Conservation (phyloP, 2,113 vertebrate species). For the Rissa tridactyla region DNA sequence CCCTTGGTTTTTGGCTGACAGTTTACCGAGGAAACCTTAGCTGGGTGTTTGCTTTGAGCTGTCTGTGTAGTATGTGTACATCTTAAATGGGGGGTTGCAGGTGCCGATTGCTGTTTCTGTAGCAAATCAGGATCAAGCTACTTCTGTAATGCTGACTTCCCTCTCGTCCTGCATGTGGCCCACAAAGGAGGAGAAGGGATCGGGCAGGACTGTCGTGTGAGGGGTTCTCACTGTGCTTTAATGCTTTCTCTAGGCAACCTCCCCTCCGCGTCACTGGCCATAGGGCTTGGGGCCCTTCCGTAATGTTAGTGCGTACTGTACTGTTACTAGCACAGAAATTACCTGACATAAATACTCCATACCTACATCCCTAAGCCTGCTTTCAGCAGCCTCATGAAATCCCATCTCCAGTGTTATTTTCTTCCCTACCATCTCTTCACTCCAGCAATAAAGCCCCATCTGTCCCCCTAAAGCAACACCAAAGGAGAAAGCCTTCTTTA, state of each 20-base stretch:
- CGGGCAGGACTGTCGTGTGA: not conserved
- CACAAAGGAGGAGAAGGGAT: not conserved
- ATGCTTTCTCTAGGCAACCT: not conserved
- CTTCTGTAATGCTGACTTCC: not conserved
- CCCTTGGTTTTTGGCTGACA: not conserved
- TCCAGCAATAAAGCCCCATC: not conserved
- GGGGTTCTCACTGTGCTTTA: not conserved
- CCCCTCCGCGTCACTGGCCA: rapidly evolving
- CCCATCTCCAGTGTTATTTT: not conserved
- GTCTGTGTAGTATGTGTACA: not conserved
- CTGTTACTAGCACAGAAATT: not conserved
- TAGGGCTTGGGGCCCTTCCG: not conserved
- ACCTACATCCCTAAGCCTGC: not conserved
- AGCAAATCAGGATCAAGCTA: not conserved
- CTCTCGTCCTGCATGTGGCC: not conserved
- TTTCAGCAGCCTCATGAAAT: not conserved
- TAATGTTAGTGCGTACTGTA: not conserved
- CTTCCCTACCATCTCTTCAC: not conserved
- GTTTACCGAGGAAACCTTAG: not conserved
- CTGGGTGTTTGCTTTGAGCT: not conserved
- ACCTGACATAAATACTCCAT: not conserved
- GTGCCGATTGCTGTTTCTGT: not conserved
- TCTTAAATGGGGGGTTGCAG: not conserved
- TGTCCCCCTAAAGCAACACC: not conserved
- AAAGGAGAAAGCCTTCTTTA: not conserved